A percentile compares a stretch with the other conserved stretches of the same genome.
These are phyloP conservation scores for Cirrhinus mrigala DNA, from an alignment of 2,797 vertebrate species.

Conservation along the genomic window DNA sequence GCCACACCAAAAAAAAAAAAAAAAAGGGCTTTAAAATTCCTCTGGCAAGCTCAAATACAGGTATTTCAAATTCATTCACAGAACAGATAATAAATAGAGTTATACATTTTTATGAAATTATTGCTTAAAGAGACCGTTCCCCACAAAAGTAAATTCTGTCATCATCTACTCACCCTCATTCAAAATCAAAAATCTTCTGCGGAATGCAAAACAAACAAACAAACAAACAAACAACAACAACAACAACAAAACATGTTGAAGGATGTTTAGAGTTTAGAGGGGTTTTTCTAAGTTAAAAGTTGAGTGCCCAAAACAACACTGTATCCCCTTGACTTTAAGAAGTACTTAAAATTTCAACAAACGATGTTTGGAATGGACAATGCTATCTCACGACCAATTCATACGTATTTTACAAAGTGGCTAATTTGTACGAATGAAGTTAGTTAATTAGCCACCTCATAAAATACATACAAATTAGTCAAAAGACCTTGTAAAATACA, in stretches of 20 bases:
- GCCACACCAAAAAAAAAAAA: constrained; percentile 2
- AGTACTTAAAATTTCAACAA: neutral
- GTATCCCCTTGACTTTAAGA: neutral
- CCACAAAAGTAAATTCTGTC: constrained; percentile 4
- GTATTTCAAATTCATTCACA: neutral
- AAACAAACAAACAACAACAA: too few relatives aligned
- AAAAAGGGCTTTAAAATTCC: neutral
- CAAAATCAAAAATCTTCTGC: neutral
- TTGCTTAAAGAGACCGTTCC: neutral
- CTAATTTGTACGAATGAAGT: too few relatives aligned
- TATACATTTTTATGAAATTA: neutral
- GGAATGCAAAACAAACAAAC: neutral
- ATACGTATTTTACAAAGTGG: too few relatives aligned
- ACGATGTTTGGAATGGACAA: neutral
- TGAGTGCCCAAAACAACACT: neutral
- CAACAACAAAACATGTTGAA: too few relatives aligned
- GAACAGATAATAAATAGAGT: constrained; percentile 45
- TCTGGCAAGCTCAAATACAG: neutral
- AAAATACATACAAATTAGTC: too few relatives aligned
- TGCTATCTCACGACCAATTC: too few relatives aligned
- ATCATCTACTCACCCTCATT: neutral
- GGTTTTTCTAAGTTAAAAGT: neutral
- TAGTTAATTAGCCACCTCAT: too few relatives aligned
- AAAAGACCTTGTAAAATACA: too few relatives aligned
- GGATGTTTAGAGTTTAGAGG: neutral